Evolutionary conservation across 1,140 invertebrate species (phyloP), one percentile per base, ranked within the genome.

Genomic region (Ptiloglossa arizonensis): DNA sequence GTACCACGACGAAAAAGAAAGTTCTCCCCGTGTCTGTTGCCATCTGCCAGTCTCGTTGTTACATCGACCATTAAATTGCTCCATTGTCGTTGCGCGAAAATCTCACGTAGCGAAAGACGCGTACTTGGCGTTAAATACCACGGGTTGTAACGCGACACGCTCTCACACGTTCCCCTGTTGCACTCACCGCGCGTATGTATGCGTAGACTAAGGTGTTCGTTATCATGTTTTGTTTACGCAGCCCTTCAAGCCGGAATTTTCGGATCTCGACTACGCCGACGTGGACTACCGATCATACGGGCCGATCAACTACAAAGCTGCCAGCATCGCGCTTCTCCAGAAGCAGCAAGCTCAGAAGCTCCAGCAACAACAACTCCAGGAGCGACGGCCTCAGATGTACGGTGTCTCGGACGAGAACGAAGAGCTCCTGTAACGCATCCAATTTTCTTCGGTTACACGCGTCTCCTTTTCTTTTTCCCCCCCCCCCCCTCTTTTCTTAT

Each of bases 291-390:
- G 95, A 89, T 95, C 95, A 78, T 97, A 97, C 92, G 97, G 97
- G 75, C 97, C 97, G 44, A 97, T 97, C 88, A 97, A 97, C 92
- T 98, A 98, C 93, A 98, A 97, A 91, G 95, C 95, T 77, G 97
- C 96, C 54, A 97, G 96, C 35, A 95, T 97, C 83, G 91, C 90
- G 68, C 82, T 93, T 9, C 85, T 92, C 5, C 90, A 93, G 50
- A 90, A 90, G 50, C 90, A 90, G 32, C 87, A 89, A 38, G 87
- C 87, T 41, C 76, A 82, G 66, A 83, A 88, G 48, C 87, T 88
- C 41, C 76, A 76, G 13, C 78, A 84, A 32, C 86, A 89, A 44
- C 87, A 85, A 32, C 82, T 72, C 57, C 85, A 83, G 11, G 89
- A 90, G 59, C 87, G 90, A 68, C 89, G 86, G 82, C 92, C 92